Base-by-base conservation (phyloP, 1,140 invertebrate genomes). In the Schmidtea mediterranea region DNA sequence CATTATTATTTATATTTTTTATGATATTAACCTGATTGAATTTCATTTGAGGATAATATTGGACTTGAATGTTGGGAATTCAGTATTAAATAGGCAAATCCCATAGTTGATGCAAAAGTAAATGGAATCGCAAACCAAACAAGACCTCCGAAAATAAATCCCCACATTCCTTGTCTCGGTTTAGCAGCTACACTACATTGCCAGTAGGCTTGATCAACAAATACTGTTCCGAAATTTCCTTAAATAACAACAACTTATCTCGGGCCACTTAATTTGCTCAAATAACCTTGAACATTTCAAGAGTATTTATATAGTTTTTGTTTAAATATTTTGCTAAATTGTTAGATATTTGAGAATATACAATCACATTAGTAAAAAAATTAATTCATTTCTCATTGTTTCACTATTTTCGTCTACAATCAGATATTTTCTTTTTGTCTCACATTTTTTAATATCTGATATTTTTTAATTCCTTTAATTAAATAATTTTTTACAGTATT, bases 71-170 rank as follows among this genome's bases (percentile, higher is more conserved):
- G 56, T 12, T 52, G 36, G 1, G 57, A 52, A 37, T 56, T 56
- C 5, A 65, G 51, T 5, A 59, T 59, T 13, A 62, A 53, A 52
- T 66, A 67, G 1, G 58, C 61, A 16, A 68, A 51, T 3, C 63
- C 63, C 56, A 65, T 62, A 1, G 62, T 66, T 6, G 63, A 63
- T 0, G 62, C 62, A 16, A 68, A 52, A 3, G 57, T 56, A 51
- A 68, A 67, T 0, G 66, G 66, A 6, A 68, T 57, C 21, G 62
- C 60, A 51, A 68, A 68, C 66, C 66, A 68, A 32, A 57, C 55
- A 0, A 67, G 22, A 6, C 65, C 65, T 0, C 65, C 65, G 1
- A 58, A 41, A 10, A 68, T 56, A 47, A 67, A 68, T 0, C 63
- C 66, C 37, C 58, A 52, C 13, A 63, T 63, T 12, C 62, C 63